Evolutionary conservation across 2,888 invertebrate species (phyloP).

Genomic region (Sarcophaga subvicina): DNA sequence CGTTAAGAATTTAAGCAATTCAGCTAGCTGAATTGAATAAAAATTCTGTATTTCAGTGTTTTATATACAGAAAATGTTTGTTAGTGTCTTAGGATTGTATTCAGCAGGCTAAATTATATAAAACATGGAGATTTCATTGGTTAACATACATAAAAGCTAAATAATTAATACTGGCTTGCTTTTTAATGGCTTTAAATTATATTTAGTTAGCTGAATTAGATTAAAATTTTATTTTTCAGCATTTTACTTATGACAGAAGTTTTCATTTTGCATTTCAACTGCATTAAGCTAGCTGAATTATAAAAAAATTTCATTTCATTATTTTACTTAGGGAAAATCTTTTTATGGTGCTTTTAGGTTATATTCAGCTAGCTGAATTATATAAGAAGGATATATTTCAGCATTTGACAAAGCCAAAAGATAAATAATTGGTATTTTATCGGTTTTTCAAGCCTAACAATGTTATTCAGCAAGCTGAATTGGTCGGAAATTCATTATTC

Average conservation of each 20-base stretch:
- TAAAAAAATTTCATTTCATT: conserved; percentile 1
- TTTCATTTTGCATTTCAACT: not conserved
- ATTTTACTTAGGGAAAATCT: too few species aligned
- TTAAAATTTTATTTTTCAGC: too few species aligned
- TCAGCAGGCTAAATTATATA: too few species aligned
- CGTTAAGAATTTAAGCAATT: not conserved
- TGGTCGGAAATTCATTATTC: not conserved
- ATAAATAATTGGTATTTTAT: not conserved
- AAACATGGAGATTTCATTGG: too few species aligned
- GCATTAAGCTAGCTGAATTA: conserved; percentile 23
- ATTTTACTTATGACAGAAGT: too few species aligned
- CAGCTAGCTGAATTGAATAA: conserved; percentile 2
- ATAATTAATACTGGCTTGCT: too few species aligned
- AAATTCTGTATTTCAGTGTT: not conserved
- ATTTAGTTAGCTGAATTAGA: too few species aligned
- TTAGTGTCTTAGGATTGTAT: too few species aligned
- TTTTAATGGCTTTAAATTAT: too few species aligned
- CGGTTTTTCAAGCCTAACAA: not conserved
- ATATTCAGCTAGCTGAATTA: conserved; percentile 19
- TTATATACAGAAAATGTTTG: too few species aligned
- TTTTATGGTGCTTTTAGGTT: too few species aligned
- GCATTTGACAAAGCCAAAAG: not conserved
- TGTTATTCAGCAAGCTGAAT: conserved; percentile 18
- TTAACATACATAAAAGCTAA: too few species aligned
- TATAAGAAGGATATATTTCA: not conserved